These are phyloP conservation scores for Motacilla alba DNA, from an alignment of 2,113 vertebrate species.

Conservation along the genomic window DNA sequence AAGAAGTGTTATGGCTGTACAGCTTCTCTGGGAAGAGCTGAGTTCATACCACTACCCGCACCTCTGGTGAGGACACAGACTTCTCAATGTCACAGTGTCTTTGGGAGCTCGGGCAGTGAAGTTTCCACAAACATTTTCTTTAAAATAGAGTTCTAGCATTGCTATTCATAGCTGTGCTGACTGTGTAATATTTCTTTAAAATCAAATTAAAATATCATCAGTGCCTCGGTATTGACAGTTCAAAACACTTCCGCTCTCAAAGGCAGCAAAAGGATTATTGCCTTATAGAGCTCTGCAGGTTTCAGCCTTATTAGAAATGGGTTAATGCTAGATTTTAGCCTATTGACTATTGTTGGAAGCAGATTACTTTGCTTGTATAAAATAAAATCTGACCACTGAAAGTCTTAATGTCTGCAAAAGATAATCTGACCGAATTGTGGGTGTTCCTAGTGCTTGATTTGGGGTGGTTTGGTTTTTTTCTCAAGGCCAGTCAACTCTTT, in stretches of 20 bases:
- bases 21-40: background rate
- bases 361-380: conserved; percentile 38
- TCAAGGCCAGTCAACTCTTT: background rate
- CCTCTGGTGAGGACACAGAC: fast-evolving
- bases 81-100: background rate
- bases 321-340: conserved; percentile 57
- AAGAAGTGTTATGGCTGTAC: background rate
- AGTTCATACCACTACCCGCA: background rate
- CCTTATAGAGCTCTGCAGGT: background rate
- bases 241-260: background rate
- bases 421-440: background rate
- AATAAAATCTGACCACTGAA: conserved; percentile 29
- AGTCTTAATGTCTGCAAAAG: background rate
- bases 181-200: background rate
- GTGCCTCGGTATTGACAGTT: background rate
- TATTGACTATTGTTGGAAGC: conserved; percentile 35
- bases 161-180: background rate
- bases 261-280: conserved; percentile 12
- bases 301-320: conserved; percentile 41
- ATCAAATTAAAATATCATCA: background rate
- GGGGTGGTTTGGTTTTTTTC: background rate
- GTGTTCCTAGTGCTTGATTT: background rate
- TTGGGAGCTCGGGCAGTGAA: fast-evolving
- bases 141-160: background rate
- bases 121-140: background rate